Conservation (phyloP, 2,888 invertebrate genomes). For the Hyposoter didymator region DNA sequence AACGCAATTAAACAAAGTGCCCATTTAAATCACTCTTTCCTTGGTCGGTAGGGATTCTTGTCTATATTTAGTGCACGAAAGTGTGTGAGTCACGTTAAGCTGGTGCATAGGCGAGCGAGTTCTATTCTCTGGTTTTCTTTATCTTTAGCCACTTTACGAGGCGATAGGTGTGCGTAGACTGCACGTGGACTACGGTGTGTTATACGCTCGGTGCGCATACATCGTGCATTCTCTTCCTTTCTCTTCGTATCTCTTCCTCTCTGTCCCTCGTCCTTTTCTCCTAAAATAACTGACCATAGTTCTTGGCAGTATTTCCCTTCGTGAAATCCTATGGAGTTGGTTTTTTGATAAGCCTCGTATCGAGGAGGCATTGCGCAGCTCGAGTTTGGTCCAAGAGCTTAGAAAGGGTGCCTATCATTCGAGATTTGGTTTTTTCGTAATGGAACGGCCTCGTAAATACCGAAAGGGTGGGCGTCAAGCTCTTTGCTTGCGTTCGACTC, state of each 20-base stretch:
- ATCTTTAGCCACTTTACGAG: conserved; percentile 67
- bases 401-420: conserved; percentile 47
- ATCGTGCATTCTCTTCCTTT: conserved; percentile 26
- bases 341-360: conserved; percentile 56
- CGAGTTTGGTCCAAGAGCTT: conserved; percentile 37
- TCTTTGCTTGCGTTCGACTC: conserved; percentile 30
- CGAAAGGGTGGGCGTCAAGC: conserved; percentile 59
- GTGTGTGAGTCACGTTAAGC: conserved; percentile 53
- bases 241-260: neutral
- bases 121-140: conserved; percentile 66
- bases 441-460: conserved; percentile 60
- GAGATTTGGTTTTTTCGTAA: conserved; percentile 48
- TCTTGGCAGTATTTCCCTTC: conserved; percentile 14
- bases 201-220: conserved; percentile 46
- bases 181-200: conserved; percentile 45
- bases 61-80: conserved; percentile 30
- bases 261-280: neutral
- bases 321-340: conserved; percentile 36
- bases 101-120: conserved; percentile 50
- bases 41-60: conserved; percentile 21
- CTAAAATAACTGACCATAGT: neutral
- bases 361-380: conserved; percentile 44
- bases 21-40: conserved; percentile 75
- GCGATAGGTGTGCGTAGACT: conserved; percentile 36
- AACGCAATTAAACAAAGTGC: conserved; percentile 78